Percentiles rank a stretch among this genome's conserved stretches.
These are phyloP conservation scores for Channallabes apus DNA, from an alignment of 2,797 vertebrate species.

Conservation along the genomic window DNA sequence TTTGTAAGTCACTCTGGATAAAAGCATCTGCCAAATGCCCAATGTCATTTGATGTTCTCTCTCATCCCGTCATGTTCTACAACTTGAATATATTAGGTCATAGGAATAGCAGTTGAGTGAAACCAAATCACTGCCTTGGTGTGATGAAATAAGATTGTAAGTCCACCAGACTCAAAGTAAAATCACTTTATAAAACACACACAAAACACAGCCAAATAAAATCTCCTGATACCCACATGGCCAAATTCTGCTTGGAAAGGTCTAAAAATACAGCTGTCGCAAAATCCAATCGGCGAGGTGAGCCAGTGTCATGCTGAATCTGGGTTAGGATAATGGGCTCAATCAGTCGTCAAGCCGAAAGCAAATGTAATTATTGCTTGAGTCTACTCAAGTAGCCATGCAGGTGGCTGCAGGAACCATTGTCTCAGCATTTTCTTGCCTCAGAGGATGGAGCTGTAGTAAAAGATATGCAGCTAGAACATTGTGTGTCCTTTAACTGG, in stretches of 20 bases:
- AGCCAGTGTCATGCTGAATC: conserved; percentile 45
- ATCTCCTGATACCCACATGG: background rate
- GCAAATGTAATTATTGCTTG: conserved; percentile 54
- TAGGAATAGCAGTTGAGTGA: background rate
- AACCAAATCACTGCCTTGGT: background rate
- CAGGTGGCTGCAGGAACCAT: conserved; percentile 39
- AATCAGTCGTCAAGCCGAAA: conserved; percentile 47
- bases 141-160: conserved; percentile 27
- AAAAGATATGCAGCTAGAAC: conserved; percentile 7
- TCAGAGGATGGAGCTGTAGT: conserved; percentile 25
- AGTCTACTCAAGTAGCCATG: conserved; percentile 35
- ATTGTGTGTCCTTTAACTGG: background rate
- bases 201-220: conserved; percentile 20
- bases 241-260: background rate
- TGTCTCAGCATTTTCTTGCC: conserved; percentile 44
- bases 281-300: conserved; percentile 43
- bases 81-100: background rate
- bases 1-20: too few relatives aligned
- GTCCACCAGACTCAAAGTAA: conserved; percentile 5
- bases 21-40: too few relatives aligned
- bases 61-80: background rate
- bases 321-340: conserved; percentile 51
- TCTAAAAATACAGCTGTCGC: conserved; percentile 30
- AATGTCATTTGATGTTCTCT: conserved; percentile 6
- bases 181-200: background rate